phyloP scores from a whole-genome alignment of 2,888 invertebrate genomes.

The Miltochrista miniata region DNA sequence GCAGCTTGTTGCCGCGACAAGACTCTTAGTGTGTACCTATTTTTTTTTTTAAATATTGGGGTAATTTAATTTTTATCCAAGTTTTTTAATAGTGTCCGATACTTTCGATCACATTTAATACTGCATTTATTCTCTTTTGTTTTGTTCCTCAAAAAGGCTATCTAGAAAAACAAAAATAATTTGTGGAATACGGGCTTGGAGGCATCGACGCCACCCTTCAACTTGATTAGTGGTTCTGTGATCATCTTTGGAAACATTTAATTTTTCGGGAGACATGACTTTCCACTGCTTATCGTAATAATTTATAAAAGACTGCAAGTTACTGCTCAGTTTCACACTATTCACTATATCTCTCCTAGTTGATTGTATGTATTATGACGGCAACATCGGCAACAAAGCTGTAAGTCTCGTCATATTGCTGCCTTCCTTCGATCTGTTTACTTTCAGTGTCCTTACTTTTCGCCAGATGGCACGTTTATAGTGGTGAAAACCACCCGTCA shows the following conservation, averaged over 20 bases:
- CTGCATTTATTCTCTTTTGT: conserved; percentile 5
- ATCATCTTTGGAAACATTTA: conserved; percentile 3
- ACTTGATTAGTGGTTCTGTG: conserved; percentile 9
- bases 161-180: conserved; percentile 1
- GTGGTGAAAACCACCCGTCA: background rate
- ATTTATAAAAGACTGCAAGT: background rate
- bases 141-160: background rate
- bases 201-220: conserved; percentile 3
- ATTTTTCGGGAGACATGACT: background rate
- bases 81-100: background rate
- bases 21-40: too few relatives aligned
- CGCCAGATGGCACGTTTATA: too few relatives aligned
- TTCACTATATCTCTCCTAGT: conserved; percentile 3
- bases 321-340: conserved; percentile 1
- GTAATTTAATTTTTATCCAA: conserved; percentile 2
- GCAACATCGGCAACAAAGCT: conserved; percentile 5
- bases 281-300: conserved; percentile 1
- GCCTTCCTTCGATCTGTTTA: too few relatives aligned
- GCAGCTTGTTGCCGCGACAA: too few relatives aligned
- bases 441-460: too few relatives aligned
- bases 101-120: conserved; percentile 4
- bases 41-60: background rate
- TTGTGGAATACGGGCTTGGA: background rate
- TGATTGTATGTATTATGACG: conserved; percentile 1
- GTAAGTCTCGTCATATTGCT: too few relatives aligned